Percentiles rank a stretch among this genome's conserved stretches.
phyloP scores from a whole-genome alignment of 2,797 vertebrate genomes.

The Synanceia verrucosa region DNA sequence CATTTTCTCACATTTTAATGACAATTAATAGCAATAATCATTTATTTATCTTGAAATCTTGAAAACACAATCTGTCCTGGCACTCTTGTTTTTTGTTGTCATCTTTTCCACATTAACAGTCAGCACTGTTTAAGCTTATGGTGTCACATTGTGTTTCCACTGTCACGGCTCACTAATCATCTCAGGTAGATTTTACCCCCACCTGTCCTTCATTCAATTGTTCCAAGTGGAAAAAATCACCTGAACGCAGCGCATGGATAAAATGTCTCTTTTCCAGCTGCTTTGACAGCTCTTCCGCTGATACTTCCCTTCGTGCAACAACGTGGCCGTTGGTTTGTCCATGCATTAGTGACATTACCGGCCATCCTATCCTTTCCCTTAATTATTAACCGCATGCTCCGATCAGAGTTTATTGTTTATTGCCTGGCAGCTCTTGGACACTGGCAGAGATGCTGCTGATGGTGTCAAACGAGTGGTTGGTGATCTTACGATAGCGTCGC shows the following conservation, averaged over 20 bases:
- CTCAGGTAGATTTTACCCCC: slow-evolving; percentile 7
- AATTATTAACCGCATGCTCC: slow-evolving; percentile 84
- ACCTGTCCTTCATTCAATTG: slow-evolving; percentile 26
- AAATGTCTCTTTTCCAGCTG: slow-evolving; percentile 74
- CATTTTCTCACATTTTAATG: too few relatives aligned
- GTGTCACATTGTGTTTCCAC: slow-evolving; percentile 55
- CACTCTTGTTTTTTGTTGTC: slow-evolving; percentile 16
- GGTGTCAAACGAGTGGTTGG: slow-evolving; percentile 65
- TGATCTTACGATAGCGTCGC: slow-evolving; percentile 64
- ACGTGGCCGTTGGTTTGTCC: slow-evolving; percentile 67
- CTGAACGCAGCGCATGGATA: slow-evolving; percentile 61
- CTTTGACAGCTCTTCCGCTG: slow-evolving; percentile 72
- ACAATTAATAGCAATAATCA: too few relatives aligned
- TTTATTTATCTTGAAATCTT: slow-evolving; percentile 12
- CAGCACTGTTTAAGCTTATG: slow-evolving; percentile 6
- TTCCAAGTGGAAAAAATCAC: slow-evolving; percentile 67
- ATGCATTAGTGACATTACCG: slow-evolving; percentile 77
- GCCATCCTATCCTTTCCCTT: slow-evolving; percentile 80
- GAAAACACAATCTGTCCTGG: slow-evolving; percentile 19
- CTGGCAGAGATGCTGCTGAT: slow-evolving; percentile 55
- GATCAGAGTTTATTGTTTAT: slow-evolving; percentile 85
- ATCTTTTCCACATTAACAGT: slow-evolving; percentile 30
- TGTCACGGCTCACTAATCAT: slow-evolving; percentile 25
- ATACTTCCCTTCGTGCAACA: slow-evolving; percentile 70
- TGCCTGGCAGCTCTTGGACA: slow-evolving; percentile 61